These are phyloP conservation scores for Aphelenchoides fujianensis DNA, from an alignment of 1,140 invertebrate genomes.

Conservation along the genomic window DNA sequence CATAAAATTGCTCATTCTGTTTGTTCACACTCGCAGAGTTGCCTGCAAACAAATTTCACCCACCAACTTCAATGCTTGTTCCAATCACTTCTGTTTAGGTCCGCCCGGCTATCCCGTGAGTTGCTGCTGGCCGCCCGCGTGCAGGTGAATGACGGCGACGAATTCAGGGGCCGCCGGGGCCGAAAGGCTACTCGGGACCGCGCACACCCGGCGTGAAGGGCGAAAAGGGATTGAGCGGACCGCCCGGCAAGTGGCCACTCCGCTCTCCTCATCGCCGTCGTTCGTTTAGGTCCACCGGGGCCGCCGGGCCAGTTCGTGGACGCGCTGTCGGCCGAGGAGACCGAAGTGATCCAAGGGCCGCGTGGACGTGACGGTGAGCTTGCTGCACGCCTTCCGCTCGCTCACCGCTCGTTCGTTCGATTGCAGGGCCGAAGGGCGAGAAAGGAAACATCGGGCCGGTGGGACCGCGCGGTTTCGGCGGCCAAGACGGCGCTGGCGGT, in stretches of 20 bases:
- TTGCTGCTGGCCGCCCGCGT: conserved; percentile 7
- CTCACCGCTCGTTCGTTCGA: no score
- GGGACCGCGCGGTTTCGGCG: conserved; percentile 39
- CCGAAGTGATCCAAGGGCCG: conserved; percentile 59
- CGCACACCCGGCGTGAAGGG: conserved; percentile 59
- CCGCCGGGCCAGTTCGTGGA: conserved; percentile 50
- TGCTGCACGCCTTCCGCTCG: no score
- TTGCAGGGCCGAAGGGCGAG: no score
- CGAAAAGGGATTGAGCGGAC: conserved; percentile 54
- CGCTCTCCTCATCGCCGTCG: conserved; percentile 6
- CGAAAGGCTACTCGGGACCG: conserved; percentile 56
- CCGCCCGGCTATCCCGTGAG: not conserved
- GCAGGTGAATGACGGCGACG: conserved; percentile 57
- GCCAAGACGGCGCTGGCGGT: no score
- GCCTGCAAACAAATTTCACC: no score
- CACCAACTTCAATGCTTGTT: no score
- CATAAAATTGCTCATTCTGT: no score
- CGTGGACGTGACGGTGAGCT: conserved; percentile 2
- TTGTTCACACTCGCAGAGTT: no score
- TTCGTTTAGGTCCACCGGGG: conserved; percentile 42
- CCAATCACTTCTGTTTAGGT: no score
- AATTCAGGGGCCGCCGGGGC: conserved; percentile 54
- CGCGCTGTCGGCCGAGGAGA: conserved; percentile 48
- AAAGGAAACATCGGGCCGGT: conserved; percentile 57
- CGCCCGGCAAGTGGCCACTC: no score